Evolutionary conservation across 2,888 invertebrate species (phyloP), one percentile per base, ranked within the genome.

Genomic region (Adelphocoris suturalis): DNA sequence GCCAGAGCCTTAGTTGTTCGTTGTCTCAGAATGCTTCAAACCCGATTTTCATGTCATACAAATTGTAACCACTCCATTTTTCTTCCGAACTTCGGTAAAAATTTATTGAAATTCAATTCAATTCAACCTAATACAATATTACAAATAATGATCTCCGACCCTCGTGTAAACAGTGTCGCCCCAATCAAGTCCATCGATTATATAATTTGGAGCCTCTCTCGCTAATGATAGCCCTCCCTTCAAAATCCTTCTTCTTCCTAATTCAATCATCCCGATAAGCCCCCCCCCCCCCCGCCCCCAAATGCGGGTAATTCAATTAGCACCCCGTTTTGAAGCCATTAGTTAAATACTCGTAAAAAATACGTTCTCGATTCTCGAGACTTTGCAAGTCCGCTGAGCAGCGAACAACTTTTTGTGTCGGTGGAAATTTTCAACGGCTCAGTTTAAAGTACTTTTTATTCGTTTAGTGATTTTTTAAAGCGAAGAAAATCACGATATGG

Each of bases 241-340:
- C 61, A 61, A 19, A 52, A 61, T 68, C 23, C 68, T 23, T 23
- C 68, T 68, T 68, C 68, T 68, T 23, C 27, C 68, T 68, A 68
- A 68, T 68, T 68, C 68, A 68, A 68, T 68, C 68, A 27, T 27
- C 68, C 19, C 68, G 68, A 68, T 68, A 68, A 68, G 68, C 2
- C 12, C 27, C 23, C 0, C 61, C n/a, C 19, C 61, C 68, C 12
- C 19, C 68, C 23, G 23, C 57, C n/a, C 57, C n/a, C 57, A n/a
- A 57, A 68, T 68, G 68, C 68, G 68, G 68, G 68, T 68, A 19
- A 68, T 68, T 23, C 68, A 68, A 68, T 68, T 68, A 68, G 68
- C 68, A 23, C 19, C 68, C 68, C 68, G 68, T 68, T 68, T 68
- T 68, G 23, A 68, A 68, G 27, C 12, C 68, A 68, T 68, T 68